Conservation (phyloP, 2,888 invertebrate species). For the Spodoptera littoralis region DNA sequence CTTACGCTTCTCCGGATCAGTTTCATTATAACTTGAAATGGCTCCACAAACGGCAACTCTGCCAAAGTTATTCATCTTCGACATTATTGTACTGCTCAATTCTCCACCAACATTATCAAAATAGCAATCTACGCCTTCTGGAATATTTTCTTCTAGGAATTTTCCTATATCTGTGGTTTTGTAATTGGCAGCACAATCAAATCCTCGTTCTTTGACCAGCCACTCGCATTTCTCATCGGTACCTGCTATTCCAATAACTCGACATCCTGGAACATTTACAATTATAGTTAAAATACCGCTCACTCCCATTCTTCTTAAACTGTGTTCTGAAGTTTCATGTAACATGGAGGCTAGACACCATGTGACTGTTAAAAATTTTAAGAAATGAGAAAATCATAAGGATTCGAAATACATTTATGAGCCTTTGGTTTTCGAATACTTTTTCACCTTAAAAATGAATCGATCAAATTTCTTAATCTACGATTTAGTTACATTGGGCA, state of each 20-base stretch:
- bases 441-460: no score
- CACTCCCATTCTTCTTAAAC: no score
- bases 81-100: constrained; percentile 88
- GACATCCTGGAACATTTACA: constrained; percentile 81
- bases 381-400: no score
- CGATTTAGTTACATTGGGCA: background rate
- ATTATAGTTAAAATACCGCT: no score
- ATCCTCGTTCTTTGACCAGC: constrained; percentile 90
- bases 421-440: no score
- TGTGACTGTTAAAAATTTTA: no score
- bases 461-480: background rate
- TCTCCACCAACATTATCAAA: constrained; percentile 94
- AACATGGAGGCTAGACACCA: no score
- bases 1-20: constrained; percentile 81
- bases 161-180: constrained; percentile 88
- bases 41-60: constrained; percentile 91
- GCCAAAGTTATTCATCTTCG: constrained; percentile 90
- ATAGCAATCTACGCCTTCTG: constrained; percentile 92
- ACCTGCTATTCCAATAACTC: constrained; percentile 92
- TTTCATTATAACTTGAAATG: constrained; percentile 90
- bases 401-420: no score
- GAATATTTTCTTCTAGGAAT: constrained; percentile 89
- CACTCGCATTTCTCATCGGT: constrained; percentile 92
- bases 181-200: constrained; percentile 92
- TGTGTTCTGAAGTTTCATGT: no score